Percentiles rank a stretch among this genome's conserved stretches.
Conservation (phyloP, 2,888 invertebrate species). For the Nemotelus pantherinus region DNA sequence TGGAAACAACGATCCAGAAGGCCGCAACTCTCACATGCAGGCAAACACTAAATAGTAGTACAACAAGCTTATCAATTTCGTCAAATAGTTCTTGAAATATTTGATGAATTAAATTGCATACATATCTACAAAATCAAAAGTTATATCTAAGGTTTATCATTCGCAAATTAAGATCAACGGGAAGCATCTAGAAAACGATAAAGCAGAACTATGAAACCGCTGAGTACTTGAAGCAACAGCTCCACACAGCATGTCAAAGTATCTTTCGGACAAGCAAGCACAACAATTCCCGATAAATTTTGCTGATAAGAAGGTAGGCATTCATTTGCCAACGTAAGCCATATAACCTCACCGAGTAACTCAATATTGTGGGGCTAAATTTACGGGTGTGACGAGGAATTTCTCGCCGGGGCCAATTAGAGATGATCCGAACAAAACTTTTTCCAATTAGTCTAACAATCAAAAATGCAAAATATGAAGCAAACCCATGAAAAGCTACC, state of each 20-base stretch:
- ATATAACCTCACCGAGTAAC: too few relatives aligned
- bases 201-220: constrained; percentile 18
- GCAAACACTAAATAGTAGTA: constrained; percentile 62
- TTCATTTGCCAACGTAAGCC: too few relatives aligned
- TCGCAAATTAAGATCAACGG: constrained; percentile 32
- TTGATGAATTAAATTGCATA: too few relatives aligned
- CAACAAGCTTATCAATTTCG: constrained; percentile 19
- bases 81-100: background rate
- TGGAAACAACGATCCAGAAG: constrained; percentile 90
- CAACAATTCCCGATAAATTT: too few relatives aligned
- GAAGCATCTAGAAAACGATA: constrained; percentile 27
- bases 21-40: constrained; percentile 83
- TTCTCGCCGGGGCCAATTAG: too few relatives aligned
- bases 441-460: too few relatives aligned
- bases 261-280: background rate
- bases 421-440: too few relatives aligned
- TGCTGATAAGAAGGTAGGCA: too few relatives aligned
- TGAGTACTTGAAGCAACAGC: background rate
- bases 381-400: too few relatives aligned
- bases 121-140: constrained; percentile 1
- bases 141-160: constrained; percentile 10
- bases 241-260: background rate
- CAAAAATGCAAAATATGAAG: too few relatives aligned
- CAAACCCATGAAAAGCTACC: too few relatives aligned
- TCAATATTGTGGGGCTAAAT: too few relatives aligned